phyloP scores from a whole-genome alignment of 1,140 invertebrate species.

The Ceratina japonica region DNA sequence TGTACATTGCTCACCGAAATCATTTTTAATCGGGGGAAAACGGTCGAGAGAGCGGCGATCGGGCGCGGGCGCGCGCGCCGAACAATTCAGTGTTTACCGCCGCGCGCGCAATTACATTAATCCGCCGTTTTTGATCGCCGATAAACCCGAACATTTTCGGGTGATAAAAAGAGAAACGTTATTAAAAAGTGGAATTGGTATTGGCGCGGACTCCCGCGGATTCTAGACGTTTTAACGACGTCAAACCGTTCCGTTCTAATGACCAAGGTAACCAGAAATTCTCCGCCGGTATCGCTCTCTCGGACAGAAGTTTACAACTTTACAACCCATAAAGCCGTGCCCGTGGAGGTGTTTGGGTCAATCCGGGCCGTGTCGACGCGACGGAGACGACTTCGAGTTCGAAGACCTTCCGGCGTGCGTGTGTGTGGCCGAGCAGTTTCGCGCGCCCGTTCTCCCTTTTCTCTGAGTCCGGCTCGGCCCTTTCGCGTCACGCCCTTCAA shows the following conservation, averaged over 20 bases:
- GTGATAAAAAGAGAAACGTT: background rate
- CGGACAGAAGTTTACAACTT: constrained; percentile 62
- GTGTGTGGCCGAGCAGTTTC: constrained; percentile 12
- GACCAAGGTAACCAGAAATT: constrained; percentile 54
- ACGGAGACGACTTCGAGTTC: constrained; percentile 5
- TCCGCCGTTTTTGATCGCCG: too few relatives aligned
- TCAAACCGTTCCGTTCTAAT: constrained; percentile 62
- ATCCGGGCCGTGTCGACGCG: constrained; percentile 45
- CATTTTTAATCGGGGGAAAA: constrained; percentile 46
- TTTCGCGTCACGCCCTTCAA: constrained; percentile 49
- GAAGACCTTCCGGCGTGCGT: constrained; percentile 36
- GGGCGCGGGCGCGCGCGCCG: too few relatives aligned
- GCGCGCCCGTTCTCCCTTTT: constrained; percentile 35
- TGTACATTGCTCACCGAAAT: constrained; percentile 1
- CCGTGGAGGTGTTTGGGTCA: constrained; percentile 59
- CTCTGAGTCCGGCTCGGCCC: constrained; percentile 36
- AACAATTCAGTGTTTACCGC: background rate
- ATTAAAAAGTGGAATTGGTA: background rate
- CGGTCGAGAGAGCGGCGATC: too few relatives aligned
- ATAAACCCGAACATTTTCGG: background rate
- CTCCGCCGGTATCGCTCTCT: constrained; percentile 31
- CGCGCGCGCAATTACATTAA: background rate
- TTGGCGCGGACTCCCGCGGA: constrained; percentile 41
- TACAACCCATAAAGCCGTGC: constrained; percentile 67
- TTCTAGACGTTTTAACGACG: constrained; percentile 52